Evolutionary conservation across 1,140 invertebrate genomes (phyloP), one percentile per base, ranked within the genome.

Genomic region (Eufriesea mexicana): DNA sequence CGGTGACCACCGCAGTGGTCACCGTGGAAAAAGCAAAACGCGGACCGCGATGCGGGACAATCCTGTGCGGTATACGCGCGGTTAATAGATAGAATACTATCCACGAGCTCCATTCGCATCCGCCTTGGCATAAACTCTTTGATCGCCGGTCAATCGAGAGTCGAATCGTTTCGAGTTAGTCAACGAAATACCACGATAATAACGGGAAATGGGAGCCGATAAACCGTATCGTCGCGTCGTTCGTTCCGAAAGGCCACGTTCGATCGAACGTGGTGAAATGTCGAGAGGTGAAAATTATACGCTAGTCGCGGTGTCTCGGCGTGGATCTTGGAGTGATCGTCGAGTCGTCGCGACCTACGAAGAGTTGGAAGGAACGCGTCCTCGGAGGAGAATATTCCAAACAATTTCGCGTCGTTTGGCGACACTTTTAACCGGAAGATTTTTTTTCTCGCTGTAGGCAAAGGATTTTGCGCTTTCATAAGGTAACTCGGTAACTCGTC

Each of bases 101-200:
- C n/a, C n/a, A n/a, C n/a, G n/a, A n/a, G n/a, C n/a, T 51, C 47
- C 54, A 64, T 25, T 54, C 54, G 74, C 61, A 64, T 66, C 54
- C 61, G 20, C 59, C 66, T 66, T 51, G 54, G 45, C 61, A 61
- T 76, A 64, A 76, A 76, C 61, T 35, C 74, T 76, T 47, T 61
- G 66, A 45, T 16, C 73, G 25, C 23, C 51, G 20, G 20, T 12
- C 51, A 79, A 72, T 62, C 25, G 77, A 72, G 35, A 71, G 61
- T 79, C 77, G 55, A 72, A 61, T 42, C 10, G 67, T 12, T 28
- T n/a, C 20, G 47, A 72, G 55, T 23, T 35, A 14, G 5, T 14
- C 42, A 10, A 6, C 35, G 68, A 72, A 59, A 72, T 72, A 51
- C 20, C 42, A 9, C 12, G 23, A 51, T 28, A 68, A 68, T 42